Evolutionary conservation across 2,113 vertebrate genomes (phyloP).

Genomic region (Boleophthalmus pectinirostris): DNA sequence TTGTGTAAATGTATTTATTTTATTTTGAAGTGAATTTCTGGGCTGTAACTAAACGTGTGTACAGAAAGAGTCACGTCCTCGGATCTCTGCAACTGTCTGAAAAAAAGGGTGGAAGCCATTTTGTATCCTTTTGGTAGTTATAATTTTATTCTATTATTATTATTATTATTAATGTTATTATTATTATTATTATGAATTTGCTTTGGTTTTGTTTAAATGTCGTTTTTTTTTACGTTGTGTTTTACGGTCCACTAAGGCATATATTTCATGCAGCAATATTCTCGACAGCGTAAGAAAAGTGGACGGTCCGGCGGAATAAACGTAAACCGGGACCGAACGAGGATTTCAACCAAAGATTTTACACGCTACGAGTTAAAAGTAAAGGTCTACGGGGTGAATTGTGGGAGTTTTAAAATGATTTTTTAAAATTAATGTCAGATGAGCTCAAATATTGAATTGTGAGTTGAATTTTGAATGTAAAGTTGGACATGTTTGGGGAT

Average conservation of each 20-base stretch:
- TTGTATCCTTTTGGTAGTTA: constrained; percentile 57
- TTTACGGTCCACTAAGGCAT: constrained; percentile 59
- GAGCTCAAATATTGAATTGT: neutral
- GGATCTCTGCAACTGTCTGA: constrained; percentile 81
- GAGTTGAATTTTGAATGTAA: too few species aligned
- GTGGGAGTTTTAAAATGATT: too few species aligned
- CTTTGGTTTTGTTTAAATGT: constrained; percentile 48
- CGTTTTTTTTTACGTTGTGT: constrained; percentile 51
- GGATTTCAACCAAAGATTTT: neutral
- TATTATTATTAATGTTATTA: constrained; percentile 41
- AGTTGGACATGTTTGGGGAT: neutral
- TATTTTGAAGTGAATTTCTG: constrained; percentile 88
- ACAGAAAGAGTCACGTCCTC: constrained; percentile 89
- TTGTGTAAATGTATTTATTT: constrained; percentile 99
- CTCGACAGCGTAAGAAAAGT: neutral
- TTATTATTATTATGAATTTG: constrained; percentile 49
- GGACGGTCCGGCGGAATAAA: neutral
- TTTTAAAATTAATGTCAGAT: too few species aligned
- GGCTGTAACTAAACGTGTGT: constrained; percentile 86
- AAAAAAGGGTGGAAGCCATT: constrained; percentile 81
- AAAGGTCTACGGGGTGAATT: neutral
- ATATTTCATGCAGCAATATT: constrained; percentile 72
- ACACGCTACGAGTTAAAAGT: neutral
- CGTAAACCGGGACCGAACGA: neutral
- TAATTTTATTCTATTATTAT: constrained; percentile 46